Evolutionary conservation across 2,797 vertebrate genomes (phyloP), one percentile per base, ranked within the genome.

Genomic region (Aeoliscus strigatus): DNA sequence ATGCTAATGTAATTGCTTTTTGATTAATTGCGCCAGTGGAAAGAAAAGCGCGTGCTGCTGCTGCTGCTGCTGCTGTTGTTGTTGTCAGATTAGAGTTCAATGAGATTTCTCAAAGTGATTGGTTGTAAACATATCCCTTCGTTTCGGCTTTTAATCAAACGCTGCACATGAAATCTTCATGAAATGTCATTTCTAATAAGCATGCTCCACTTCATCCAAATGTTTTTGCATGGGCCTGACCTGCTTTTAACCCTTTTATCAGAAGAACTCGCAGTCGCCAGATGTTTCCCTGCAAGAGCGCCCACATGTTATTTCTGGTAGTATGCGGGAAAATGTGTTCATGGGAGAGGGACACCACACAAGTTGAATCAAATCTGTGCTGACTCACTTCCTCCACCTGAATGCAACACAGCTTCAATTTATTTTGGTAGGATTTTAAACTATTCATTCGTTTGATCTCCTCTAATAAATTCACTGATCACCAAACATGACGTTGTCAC

Each of bases 1-100:
- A 55, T 48, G 54, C 66, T 74, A 68, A 84, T 69, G 71, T 81
- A 80, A 84, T 83, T 87, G 76, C 62, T 77, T 82, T 83, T 79
- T 79, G 80, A 85, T 85, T 83, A 82, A 81, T 83, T 77, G 64
- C 21, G 30, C 43, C n/a, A 27, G 30, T 54, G 59, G 46, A 4
- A 3, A 2, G 27, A 54, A 24, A 26, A 17, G 29, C 23, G 41
- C 31, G 29, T 27, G 21, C 23, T 27, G 16, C 5, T 40, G 7
- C 8, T 14, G 61, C 47, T 54, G n/a, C n/a, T 29, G 59, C 27
- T 49, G 57, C 51, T 62, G 60, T 63, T 73, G 53, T 74, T 68
- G 67, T 70, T 75, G 74, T 79, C 75, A 79, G 75, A 82, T 75
- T 76, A 73, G 14, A 62, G 75, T 68, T 75, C n/a, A n/a, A n/a